These are phyloP conservation scores for Limanda limanda DNA, from an alignment of 2,113 vertebrate genomes.

Conservation along the genomic window DNA sequence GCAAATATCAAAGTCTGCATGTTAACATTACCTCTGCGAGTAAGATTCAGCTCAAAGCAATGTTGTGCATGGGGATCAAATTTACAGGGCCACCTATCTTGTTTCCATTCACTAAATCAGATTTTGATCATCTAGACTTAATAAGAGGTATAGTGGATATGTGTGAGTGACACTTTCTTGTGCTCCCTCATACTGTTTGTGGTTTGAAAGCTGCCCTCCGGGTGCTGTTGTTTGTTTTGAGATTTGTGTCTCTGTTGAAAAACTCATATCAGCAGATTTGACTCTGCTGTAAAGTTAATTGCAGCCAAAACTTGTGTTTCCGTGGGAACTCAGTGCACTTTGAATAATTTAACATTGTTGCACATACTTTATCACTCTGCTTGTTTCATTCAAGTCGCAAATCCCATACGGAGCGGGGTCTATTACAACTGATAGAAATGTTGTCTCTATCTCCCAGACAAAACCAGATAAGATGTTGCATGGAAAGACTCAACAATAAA, in stretches of 20 bases:
- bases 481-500: conserved; percentile 42
- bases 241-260: conserved; percentile 16
- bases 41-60: too few relatives aligned
- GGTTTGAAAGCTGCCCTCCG: neutral
- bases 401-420: conserved; percentile 17
- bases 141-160: neutral
- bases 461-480: conserved; percentile 49
- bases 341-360: conserved; percentile 57
- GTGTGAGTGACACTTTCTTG: too few relatives aligned
- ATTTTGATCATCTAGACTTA: neutral
- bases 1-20: too few relatives aligned
- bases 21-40: too few relatives aligned
- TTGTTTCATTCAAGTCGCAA: conserved; percentile 42
- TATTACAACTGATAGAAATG: conserved; percentile 36
- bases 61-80: too few relatives aligned
- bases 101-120: neutral
- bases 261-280: conserved; percentile 5
- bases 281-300: conserved; percentile 28
- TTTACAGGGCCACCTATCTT: too few relatives aligned
- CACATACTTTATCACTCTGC: conserved; percentile 38
- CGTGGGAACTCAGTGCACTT: conserved; percentile 56
- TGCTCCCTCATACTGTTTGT: neutral
- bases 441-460: conserved; percentile 31
- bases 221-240: neutral
- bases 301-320: conserved; percentile 26